Evolutionary conservation across 2,797 vertebrate species (phyloP).

Genomic region (Coranthus polyacanthus): DNA sequence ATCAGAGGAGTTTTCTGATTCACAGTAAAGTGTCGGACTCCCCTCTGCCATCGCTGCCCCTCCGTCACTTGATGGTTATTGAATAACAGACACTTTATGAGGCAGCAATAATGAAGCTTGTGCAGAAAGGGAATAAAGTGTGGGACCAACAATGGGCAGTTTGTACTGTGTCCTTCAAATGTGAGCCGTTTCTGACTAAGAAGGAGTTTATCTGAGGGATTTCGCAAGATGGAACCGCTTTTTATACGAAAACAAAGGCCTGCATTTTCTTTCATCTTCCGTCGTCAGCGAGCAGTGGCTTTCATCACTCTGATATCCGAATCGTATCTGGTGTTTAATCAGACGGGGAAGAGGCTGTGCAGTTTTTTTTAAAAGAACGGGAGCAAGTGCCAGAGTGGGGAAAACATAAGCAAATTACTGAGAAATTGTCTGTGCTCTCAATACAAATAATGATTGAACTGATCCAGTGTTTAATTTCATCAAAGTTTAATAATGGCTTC

Average conservation of each 20-base stretch:
- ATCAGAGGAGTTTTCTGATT: constrained; percentile 18
- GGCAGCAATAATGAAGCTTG: constrained; percentile 73
- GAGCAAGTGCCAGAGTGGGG: neutral
- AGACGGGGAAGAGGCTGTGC: neutral
- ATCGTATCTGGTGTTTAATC: constrained; percentile 20
- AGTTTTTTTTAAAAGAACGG: neutral
- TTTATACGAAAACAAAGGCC: constrained; percentile 53
- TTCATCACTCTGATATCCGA: too few relatives aligned
- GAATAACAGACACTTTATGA: constrained; percentile 84
- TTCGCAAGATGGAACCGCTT: constrained; percentile 58
- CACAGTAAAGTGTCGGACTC: constrained; percentile 9
- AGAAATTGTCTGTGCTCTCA: too few relatives aligned
- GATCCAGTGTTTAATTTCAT: too few relatives aligned
- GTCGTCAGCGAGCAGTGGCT: constrained; percentile 5
- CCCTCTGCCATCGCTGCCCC: constrained; percentile 52
- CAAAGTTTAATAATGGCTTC: too few relatives aligned
- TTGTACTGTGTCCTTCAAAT: constrained; percentile 80
- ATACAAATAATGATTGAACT: too few relatives aligned
- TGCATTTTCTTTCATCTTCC: constrained; percentile 49
- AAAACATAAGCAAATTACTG: neutral
- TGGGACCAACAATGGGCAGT: constrained; percentile 77
- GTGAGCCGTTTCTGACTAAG: constrained; percentile 56
- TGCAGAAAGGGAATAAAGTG: constrained; percentile 68
- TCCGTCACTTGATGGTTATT: constrained; percentile 75
- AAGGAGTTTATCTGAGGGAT: constrained; percentile 66